Evolutionary conservation across 2,888 invertebrate genomes (phyloP), one percentile per base, ranked within the genome.

Genomic region (Scaptomyza cyrtandrae): DNA sequence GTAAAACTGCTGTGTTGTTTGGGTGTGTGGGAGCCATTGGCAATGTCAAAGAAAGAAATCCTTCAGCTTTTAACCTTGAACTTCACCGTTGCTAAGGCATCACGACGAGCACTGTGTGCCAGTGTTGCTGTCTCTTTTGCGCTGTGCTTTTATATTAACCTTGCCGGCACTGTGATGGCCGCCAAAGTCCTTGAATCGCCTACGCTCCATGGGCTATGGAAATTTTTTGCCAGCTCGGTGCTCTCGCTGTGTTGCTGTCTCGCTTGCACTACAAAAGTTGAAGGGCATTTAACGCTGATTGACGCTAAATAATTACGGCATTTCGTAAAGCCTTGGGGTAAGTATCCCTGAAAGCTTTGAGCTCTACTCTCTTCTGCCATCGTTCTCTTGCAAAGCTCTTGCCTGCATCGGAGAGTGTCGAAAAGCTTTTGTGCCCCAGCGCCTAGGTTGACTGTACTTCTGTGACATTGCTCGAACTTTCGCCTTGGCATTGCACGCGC

Each of bases 61-160:
- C 80, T 80, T 84, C 80, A 71, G 73, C 71, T 77, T 76, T 75
- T 87, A 90, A 90, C 89, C 90, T 90, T 90, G 90, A 90, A 90
- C 89, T 90, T 90, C 90, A 90, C 74, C 71, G 86, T 82, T 85
- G 76, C 75, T 62, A 75, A 78, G 88, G 86, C 86, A 65, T n/a
- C 33, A 13, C 1, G 10, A 27, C 53, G 41, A 58, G 13, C 45
- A 13, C 50, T 52, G 27, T 31, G 3, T 48, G 27, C n/a, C 44
- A 39, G n/a, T 54, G 29, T 24, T 46, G 48, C 63, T 52, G 13
- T 77, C 73, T 64, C 57, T 43, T 35, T 76, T 52, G 7, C 60
- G 11, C 59, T 24, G 65, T 71, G 86, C 78, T 86, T 88, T 88
- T 75, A 86, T 75, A 74, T 61, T 71, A 74, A 77, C 85, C 79